These are phyloP conservation scores for Lasiurus borealis DNA, from an alignment of 2,113 vertebrate species.

Conservation along the genomic window DNA sequence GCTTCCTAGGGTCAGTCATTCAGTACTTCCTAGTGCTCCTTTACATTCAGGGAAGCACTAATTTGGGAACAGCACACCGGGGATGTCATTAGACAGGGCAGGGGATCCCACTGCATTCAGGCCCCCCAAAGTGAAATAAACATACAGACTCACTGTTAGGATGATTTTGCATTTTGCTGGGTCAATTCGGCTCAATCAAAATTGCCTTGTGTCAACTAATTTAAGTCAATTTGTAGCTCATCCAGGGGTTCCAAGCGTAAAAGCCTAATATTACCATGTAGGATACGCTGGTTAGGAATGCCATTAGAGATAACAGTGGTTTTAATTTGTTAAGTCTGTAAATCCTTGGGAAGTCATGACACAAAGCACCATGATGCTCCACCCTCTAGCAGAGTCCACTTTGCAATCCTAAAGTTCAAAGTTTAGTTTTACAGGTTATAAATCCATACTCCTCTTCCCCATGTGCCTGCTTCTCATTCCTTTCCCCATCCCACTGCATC, in stretches of 20 bases:
- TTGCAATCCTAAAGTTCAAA: not conserved
- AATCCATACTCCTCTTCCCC: not conserved
- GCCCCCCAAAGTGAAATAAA: not conserved
- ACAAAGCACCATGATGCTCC: not conserved
- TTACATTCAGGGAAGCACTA: conserved; percentile 16
- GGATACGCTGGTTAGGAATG: not conserved
- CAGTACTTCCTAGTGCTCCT: not conserved
- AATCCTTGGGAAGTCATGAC: not conserved
- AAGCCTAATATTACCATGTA: not conserved
- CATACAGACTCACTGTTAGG: not conserved
- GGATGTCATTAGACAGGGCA: not conserved
- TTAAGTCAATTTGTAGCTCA: not conserved
- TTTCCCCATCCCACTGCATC: not conserved
- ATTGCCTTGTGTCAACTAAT: not conserved
- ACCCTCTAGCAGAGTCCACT: not conserved
- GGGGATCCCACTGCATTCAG: not conserved
- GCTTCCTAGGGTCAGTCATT: not conserved
- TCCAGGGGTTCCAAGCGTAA: not conserved
- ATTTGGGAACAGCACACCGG: not conserved
- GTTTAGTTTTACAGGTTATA: not conserved
- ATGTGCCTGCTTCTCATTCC: not conserved
- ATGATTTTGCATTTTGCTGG: conserved; percentile 37
- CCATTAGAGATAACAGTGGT: not conserved
- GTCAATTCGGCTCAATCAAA: not conserved
- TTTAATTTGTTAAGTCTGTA: conserved; percentile 4